These are phyloP conservation scores for Corythaixoides concolor DNA, from an alignment of 2,113 vertebrate genomes.

Conservation along the genomic window DNA sequence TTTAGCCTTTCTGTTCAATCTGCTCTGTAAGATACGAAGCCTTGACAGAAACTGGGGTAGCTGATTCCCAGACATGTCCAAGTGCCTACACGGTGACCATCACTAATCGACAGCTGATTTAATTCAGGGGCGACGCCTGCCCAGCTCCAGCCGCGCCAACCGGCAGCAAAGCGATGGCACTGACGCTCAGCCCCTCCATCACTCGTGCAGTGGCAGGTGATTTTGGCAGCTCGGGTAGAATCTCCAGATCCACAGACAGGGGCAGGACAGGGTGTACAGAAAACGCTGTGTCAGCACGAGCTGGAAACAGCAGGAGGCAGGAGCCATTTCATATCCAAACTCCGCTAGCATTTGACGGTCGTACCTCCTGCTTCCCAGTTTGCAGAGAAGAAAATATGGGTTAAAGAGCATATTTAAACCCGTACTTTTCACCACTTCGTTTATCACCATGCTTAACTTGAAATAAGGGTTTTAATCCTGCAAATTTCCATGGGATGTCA, in stretches of 20 bases:
- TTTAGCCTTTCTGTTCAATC: neutral
- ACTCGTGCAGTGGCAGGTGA: neutral
- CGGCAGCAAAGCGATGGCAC: fast-evolving
- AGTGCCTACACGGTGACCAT: fast-evolving
- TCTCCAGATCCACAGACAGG: neutral
- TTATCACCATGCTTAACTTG: neutral
- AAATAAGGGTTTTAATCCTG: neutral
- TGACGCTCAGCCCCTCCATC: neutral
- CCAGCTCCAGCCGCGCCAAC: neutral
- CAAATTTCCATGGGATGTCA: neutral
- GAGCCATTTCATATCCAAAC: neutral
- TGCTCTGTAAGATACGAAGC: fast-evolving
- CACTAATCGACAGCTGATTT: neutral
- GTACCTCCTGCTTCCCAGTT: neutral
- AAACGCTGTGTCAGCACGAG: fast-evolving
- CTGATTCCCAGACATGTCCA: neutral
- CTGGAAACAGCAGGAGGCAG: fast-evolving
- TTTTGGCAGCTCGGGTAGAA: neutral
- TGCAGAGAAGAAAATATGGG: neutral
- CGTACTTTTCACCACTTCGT: neutral
- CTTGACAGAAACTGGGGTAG: neutral
- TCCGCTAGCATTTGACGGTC: fast-evolving
- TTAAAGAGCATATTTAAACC: neutral
- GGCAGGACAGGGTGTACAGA: fast-evolving
- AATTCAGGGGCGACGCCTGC: neutral